These are phyloP conservation scores for Coreoperca whiteheadi DNA, from an alignment of 2,113 vertebrate species.

Conservation along the genomic window DNA sequence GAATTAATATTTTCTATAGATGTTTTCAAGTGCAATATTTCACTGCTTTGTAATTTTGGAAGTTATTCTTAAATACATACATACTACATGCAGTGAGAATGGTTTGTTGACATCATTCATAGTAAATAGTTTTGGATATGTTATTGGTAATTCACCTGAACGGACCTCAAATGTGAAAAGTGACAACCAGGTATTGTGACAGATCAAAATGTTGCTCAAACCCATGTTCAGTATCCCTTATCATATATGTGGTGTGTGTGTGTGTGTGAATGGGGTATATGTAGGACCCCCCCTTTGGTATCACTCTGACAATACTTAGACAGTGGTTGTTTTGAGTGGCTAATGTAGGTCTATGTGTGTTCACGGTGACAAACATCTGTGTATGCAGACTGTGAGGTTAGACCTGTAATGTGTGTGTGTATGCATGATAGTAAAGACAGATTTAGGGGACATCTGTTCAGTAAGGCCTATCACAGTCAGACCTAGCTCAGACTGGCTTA, in stretches of 20 bases:
- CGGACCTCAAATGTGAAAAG: not conserved
- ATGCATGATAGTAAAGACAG: constrained; percentile 42
- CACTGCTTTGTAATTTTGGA: not conserved
- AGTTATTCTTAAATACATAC: not conserved
- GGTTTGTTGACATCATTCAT: not conserved
- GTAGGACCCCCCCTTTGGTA: not conserved
- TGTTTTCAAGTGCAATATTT: not conserved
- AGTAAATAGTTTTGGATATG: not conserved
- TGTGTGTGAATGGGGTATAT: not conserved
- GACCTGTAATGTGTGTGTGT: not conserved
- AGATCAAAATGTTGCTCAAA: not conserved
- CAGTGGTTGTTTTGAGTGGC: not conserved
- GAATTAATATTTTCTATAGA: not conserved
- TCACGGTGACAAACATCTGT: not conserved
- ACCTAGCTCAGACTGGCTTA: constrained; percentile 79
- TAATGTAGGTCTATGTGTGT: no score
- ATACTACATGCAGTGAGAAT: not conserved
- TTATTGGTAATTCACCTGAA: not conserved
- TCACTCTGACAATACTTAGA: not conserved
- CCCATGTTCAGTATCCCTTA: no score
- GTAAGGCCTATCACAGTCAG: constrained; percentile 41
- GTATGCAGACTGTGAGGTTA: not conserved
- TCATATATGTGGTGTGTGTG: not conserved
- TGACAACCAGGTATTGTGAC: not conserved
- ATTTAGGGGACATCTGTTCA: constrained; percentile 77